Conservation (phyloP, 2,797 vertebrate genomes). For the Coilia nasus region DNA sequence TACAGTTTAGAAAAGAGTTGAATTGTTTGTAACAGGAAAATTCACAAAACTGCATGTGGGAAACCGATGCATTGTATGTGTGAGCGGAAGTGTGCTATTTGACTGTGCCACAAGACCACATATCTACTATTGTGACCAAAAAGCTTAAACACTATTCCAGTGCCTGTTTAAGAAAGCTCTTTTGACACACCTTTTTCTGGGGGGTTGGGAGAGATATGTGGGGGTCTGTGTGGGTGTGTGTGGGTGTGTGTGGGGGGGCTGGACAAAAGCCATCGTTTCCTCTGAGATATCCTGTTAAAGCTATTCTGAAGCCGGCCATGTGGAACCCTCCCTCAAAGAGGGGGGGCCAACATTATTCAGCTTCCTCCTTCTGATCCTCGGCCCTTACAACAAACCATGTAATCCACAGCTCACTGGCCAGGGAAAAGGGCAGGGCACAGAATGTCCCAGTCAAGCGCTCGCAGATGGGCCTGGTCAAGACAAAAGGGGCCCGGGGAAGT, state of each 20-base stretch:
- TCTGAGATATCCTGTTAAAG: conserved; percentile 85
- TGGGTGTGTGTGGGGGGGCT: conserved; percentile 54
- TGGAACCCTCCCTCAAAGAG: conserved; percentile 79
- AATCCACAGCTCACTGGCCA: conserved; percentile 83
- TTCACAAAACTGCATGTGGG: not conserved
- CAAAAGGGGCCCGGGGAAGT: conserved; percentile 53
- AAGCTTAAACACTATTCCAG: conserved; percentile 77
- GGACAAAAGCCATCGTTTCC: conserved; percentile 85
- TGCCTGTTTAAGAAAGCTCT: conserved; percentile 77
- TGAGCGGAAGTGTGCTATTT: conserved; percentile 69
- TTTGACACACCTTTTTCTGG: conserved; percentile 74
- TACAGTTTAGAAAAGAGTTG: not conserved
- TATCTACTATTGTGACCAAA: conserved; percentile 73
- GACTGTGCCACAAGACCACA: conserved; percentile 79
- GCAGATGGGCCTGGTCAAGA: conserved; percentile 55
- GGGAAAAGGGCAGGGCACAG: conserved; percentile 77
- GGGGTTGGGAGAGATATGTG: conserved; percentile 34
- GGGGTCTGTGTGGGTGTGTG: conserved; percentile 50
- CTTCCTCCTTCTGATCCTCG: conserved; percentile 83
- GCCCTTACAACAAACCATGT: conserved; percentile 83
- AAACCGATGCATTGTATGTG: not conserved
- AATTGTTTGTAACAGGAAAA: not conserved
- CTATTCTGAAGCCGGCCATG: conserved; percentile 81
- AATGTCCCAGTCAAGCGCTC: conserved; percentile 73
- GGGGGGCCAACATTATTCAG: conserved; percentile 82